Conservation (phyloP, 2,888 invertebrate species). For the Branchellion lobata region DNA sequence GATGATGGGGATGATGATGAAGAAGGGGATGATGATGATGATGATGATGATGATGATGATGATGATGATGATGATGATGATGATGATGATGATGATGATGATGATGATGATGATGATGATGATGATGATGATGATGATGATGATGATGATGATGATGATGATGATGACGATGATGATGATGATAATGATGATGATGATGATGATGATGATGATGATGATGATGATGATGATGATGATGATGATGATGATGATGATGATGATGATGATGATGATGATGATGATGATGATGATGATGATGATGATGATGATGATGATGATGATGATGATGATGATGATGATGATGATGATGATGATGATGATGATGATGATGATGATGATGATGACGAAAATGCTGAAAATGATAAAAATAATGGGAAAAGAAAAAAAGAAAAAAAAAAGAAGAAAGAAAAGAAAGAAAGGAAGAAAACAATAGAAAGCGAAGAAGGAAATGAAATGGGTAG, state of each 20-base stretch:
- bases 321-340: background rate
- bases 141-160: conserved; percentile 4
- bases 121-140: conserved; percentile 27
- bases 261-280: conserved; percentile 29
- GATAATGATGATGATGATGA: background rate
- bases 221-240: conserved; percentile 20
- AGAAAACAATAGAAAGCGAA: too few relatives aligned
- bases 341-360: background rate
- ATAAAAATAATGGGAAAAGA: too few relatives aligned
- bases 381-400: too few relatives aligned
- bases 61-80: background rate
- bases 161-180: background rate
- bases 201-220: background rate
- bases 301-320: background rate
- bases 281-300: conserved; percentile 15
- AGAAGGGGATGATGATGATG: too few relatives aligned
- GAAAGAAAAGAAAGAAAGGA: too few relatives aligned
- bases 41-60: too few relatives aligned
- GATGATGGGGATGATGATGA: too few relatives aligned
- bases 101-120: conserved; percentile 41
- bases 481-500: too few relatives aligned
- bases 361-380: too few relatives aligned
- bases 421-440: too few relatives aligned
- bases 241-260: conserved; percentile 8
- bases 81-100: conserved; percentile 19